Conservation (phyloP, 2,797 vertebrate species). For the Xyrichtys novacula region DNA sequence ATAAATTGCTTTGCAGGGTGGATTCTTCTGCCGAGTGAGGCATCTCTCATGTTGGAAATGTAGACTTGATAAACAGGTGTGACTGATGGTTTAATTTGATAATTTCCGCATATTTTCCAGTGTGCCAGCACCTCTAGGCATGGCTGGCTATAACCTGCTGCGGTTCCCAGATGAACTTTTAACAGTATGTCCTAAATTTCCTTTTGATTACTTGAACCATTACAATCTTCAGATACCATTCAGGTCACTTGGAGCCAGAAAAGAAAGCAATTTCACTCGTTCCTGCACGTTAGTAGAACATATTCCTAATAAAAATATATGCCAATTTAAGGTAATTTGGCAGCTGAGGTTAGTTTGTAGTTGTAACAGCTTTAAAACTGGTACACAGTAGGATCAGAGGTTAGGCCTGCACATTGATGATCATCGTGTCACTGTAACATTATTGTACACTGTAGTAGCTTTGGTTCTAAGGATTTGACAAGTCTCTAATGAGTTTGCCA, state of each 20-base stretch:
- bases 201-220: neutral
- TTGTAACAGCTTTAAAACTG: no score
- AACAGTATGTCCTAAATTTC: neutral
- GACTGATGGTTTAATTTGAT: neutral
- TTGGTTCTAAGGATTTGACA: no score
- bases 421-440: no score
- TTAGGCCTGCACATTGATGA: no score
- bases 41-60: neutral
- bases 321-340: no score
- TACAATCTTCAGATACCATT: neutral
- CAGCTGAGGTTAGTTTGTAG: no score
- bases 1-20: neutral
- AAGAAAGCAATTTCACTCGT: no score
- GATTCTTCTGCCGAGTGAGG: neutral
- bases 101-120: accelerated
- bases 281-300: neutral
- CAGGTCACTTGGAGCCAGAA: neutral
- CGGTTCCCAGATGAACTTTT: neutral
- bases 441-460: no score
- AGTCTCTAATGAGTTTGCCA: no score
- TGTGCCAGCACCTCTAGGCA: neutral
- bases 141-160: neutral
- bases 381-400: no score
- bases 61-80: constrained; percentile 6
- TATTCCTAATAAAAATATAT: no score